phyloP scores from a whole-genome alignment of 1,140 invertebrate genomes.

The Planococcus citri region DNA sequence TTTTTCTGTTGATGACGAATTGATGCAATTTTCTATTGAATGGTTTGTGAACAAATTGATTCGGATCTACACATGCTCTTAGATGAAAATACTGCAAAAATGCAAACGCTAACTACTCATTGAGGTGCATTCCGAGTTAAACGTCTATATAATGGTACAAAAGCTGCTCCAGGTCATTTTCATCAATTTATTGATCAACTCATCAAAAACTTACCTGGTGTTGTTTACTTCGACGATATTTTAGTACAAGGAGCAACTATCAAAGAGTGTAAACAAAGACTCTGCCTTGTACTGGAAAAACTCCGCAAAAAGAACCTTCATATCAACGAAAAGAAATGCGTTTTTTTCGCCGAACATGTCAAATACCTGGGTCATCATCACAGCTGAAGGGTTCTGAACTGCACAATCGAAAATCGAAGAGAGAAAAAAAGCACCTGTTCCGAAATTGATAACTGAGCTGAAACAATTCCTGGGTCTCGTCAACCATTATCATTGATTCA shows the following conservation, averaged over 20 bases:
- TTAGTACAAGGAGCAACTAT: conserved; percentile 26
- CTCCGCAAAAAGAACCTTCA: background rate
- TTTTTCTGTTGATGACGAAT: no score
- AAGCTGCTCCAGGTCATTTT: conserved; percentile 37
- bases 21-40: no score
- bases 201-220: conserved; percentile 29
- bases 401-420: no score
- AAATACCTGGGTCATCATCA: no score
- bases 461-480: no score
- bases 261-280: background rate
- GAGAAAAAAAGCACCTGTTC: no score
- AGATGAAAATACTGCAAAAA: conserved; percentile 28
- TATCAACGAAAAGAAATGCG: conserved; percentile 34
- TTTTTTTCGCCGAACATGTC: conserved; percentile 31
- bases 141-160: conserved; percentile 36
- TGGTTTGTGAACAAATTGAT: no score
- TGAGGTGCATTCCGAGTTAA: conserved; percentile 32
- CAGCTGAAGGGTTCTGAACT: no score
- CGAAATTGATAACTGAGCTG: no score
- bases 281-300: background rate
- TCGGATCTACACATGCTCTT: no score
- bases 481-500: no score
- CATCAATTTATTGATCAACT: conserved; percentile 37
- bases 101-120: conserved; percentile 30
- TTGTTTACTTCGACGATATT: conserved; percentile 30